phyloP scores from a whole-genome alignment of 2,888 invertebrate species.

The Machimus atricapillus region DNA sequence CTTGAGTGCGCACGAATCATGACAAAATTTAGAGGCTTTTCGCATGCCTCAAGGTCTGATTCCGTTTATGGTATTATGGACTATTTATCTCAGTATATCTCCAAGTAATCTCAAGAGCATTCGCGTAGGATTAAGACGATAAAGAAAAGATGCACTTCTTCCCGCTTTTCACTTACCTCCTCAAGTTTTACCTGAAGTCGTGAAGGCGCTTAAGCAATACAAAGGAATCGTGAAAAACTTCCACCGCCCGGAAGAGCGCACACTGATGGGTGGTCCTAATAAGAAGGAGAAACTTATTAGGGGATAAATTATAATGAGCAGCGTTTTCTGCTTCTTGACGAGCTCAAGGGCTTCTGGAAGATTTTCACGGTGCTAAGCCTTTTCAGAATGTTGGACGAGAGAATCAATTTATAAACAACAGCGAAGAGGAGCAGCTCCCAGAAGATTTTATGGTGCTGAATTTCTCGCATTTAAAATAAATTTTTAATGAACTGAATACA shows the following conservation, averaged over 20 bases:
- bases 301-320: conserved; percentile 7
- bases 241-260: background rate
- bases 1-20: background rate
- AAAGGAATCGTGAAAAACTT: background rate
- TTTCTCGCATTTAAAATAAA: background rate
- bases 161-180: background rate
- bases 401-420: background rate
- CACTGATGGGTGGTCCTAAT: background rate
- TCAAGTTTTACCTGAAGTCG: background rate
- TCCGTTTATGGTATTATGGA: background rate
- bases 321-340: background rate
- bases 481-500: background rate
- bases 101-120: background rate
- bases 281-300: background rate
- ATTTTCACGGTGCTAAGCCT: background rate
- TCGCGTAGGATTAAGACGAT: background rate
- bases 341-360: background rate
- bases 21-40: background rate
- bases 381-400: background rate
- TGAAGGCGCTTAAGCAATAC: background rate
- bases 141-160: background rate
- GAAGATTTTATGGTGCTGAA: background rate
- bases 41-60: background rate
- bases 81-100: background rate
- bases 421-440: background rate